Evolutionary conservation across 2,797 vertebrate genomes (phyloP).

Genomic region (Furcifer pardalis): DNA sequence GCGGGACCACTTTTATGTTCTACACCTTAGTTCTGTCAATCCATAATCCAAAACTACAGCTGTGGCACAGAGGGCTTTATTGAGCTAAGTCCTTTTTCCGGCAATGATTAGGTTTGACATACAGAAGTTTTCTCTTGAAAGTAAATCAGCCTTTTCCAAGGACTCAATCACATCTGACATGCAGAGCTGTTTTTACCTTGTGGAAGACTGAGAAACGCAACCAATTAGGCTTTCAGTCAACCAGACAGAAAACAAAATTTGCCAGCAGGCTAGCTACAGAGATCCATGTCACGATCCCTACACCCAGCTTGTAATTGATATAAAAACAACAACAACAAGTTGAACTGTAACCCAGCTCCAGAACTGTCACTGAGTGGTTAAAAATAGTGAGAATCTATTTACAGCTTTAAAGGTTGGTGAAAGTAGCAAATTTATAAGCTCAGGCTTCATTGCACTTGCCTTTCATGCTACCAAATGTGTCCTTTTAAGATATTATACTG

Average conservation of each 20-base stretch:
- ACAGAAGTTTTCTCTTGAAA: conserved; percentile 30
- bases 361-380: conserved; percentile 60
- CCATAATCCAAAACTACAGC: not conserved
- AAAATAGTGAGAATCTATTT: conserved; percentile 70
- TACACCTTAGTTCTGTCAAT: not conserved
- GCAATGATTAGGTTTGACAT: conserved; percentile 34
- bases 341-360: conserved; percentile 51
- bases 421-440: conserved; percentile 69
- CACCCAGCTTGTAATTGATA: conserved; percentile 45
- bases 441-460: conserved; percentile 79
- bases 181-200: not conserved
- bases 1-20: too few species aligned
- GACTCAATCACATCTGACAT: not conserved
- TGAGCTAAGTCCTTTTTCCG: conserved; percentile 33
- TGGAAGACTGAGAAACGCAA: not conserved
- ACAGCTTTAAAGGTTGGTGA: conserved; percentile 64
- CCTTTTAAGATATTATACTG: conserved; percentile 85
- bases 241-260: conserved; percentile 7
- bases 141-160: conserved; percentile 32
- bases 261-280: conserved; percentile 39
- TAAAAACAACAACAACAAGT: too few species aligned
- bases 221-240: conserved; percentile 43
- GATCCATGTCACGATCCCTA: conserved; percentile 40
- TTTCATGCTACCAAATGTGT: conserved; percentile 85
- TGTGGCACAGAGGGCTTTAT: not conserved